Evolutionary conservation across 2,888 invertebrate genomes (phyloP).

Genomic region (Ernsta delagoae): DNA sequence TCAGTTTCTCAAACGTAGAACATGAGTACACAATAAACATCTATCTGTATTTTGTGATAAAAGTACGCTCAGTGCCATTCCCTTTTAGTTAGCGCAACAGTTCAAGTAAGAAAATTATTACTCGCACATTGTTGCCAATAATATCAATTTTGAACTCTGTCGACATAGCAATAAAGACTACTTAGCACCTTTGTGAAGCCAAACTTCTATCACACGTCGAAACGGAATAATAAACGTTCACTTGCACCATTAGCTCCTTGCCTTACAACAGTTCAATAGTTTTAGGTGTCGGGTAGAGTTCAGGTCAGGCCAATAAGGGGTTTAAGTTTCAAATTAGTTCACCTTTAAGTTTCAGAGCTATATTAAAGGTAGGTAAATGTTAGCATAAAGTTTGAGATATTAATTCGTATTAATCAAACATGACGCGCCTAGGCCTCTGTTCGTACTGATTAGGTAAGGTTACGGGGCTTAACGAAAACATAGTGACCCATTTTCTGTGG

Average conservation of each 20-base stretch:
- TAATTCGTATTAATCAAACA: slow-evolving; percentile 8
- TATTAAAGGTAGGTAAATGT: slow-evolving; percentile 22
- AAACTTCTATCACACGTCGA: slow-evolving; percentile 15
- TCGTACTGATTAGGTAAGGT: background rate
- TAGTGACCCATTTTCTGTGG: no score
- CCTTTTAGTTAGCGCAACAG: background rate
- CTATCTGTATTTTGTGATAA: background rate
- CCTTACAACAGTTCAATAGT: slow-evolving; percentile 30
- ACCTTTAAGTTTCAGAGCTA: slow-evolving; percentile 12
- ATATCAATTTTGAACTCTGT: slow-evolving; percentile 1
- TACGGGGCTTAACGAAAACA: no score
- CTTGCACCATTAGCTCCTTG: slow-evolving; percentile 25
- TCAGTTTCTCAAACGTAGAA: background rate
- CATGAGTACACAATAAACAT: background rate
- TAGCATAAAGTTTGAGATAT: slow-evolving; percentile 18
- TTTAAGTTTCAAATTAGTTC: slow-evolving; percentile 33
- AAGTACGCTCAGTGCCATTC: background rate
- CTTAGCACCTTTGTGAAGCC: background rate
- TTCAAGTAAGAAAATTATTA: background rate
- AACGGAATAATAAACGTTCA: slow-evolving; percentile 22
- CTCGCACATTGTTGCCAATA: background rate
- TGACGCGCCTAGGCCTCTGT: background rate
- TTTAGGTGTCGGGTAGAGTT: slow-evolving; percentile 25
- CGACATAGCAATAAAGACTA: background rate
- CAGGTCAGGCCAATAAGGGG: slow-evolving; percentile 28